These are phyloP conservation scores for Copsychus sechellarum DNA, from an alignment of 2,113 vertebrate species.

Conservation along the genomic window DNA sequence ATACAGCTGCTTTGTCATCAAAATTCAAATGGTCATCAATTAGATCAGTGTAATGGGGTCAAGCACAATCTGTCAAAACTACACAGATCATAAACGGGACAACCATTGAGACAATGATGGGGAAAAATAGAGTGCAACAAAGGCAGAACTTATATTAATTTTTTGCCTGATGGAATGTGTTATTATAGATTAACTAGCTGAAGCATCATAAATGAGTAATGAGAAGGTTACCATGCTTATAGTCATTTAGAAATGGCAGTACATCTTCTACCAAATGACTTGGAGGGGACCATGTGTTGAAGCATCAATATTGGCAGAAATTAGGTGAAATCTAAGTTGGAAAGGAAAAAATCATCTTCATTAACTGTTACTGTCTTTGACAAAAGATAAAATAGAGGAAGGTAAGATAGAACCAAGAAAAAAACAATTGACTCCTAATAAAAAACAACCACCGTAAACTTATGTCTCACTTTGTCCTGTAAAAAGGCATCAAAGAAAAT, in stretches of 20 bases:
- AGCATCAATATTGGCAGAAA: not conserved
- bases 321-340: not conserved
- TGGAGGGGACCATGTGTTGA: not conserved
- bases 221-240: not conserved
- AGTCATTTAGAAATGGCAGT: not conserved
- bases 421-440: not conserved
- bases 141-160: not conserved
- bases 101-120: not conserved
- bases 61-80: conserved; percentile 12
- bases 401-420: not conserved
- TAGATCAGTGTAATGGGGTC: not conserved
- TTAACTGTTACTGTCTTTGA: not conserved
- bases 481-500: not conserved
- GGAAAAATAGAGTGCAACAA: not conserved
- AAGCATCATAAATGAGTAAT: not conserved
- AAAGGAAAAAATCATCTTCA: not conserved
- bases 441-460: not conserved
- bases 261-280: not conserved
- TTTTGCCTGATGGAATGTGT: not conserved
- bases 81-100: not conserved
- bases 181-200: not conserved
- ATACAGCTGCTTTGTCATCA: not conserved
- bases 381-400: not conserved
- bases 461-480: not conserved
- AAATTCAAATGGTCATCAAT: conserved; percentile 4